Evolutionary conservation across 2,888 invertebrate genomes (phyloP).

Genomic region (Lomographa bimaculata): DNA sequence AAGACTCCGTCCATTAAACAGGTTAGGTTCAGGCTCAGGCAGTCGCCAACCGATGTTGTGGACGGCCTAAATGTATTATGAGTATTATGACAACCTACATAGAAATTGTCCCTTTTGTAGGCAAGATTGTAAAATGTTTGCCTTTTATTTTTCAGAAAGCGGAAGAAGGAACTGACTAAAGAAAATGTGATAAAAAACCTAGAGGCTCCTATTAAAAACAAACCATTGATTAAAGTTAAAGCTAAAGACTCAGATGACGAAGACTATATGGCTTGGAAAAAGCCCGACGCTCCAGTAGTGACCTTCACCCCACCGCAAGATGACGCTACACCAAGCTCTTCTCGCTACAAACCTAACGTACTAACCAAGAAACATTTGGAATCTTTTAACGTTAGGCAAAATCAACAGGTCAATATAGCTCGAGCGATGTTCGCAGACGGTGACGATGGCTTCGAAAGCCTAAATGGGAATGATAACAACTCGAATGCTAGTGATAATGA

Average conservation of each 20-base stretch:
- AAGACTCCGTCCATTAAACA: constrained; percentile 63
- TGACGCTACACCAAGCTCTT: constrained; percentile 54
- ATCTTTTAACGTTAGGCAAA: constrained; percentile 68
- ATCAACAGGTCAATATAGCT: constrained; percentile 48
- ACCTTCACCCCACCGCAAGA: constrained; percentile 75
- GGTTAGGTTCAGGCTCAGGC: constrained; percentile 64
- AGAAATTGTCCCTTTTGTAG: too few relatives aligned
- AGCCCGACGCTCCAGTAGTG: constrained; percentile 71
- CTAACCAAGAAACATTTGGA: constrained; percentile 75
- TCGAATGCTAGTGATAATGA: constrained; percentile 86
- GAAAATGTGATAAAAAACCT: constrained; percentile 59
- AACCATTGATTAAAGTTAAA: constrained; percentile 60
- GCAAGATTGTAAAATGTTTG: too few relatives aligned
- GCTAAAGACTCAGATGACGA: constrained; percentile 77
- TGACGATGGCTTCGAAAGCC: constrained; percentile 94
- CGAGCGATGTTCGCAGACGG: constrained; percentile 74
- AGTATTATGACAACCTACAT: too few relatives aligned
- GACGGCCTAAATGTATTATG: too few relatives aligned
- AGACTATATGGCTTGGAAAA: constrained; percentile 78
- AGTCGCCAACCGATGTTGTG: constrained; percentile 59
- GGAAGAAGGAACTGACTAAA: constrained; percentile 69
- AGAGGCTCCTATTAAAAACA: constrained; percentile 52
- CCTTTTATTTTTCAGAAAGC: constrained; percentile 56
- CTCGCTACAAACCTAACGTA: constrained; percentile 61
- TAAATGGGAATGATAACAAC: constrained; percentile 92